These are phyloP conservation scores for Drosophila limbata DNA, from an alignment of 2,888 invertebrate genomes.

Conservation along the genomic window DNA sequence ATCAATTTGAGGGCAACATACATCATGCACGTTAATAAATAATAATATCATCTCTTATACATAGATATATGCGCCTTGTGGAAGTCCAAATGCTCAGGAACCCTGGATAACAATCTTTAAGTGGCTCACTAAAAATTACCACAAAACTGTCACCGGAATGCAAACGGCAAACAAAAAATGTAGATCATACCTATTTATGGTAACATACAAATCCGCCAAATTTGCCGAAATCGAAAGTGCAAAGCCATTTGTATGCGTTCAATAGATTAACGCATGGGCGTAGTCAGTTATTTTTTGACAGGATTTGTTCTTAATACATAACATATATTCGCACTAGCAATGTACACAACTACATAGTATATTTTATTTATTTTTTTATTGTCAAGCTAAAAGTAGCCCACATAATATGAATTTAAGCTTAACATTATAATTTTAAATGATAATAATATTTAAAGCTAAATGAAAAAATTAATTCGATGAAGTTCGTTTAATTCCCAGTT, in stretches of 20 bases:
- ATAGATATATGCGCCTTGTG: background rate
- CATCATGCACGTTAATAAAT: conserved; percentile 5
- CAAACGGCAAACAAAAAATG: conserved; percentile 16
- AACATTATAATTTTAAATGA: too few species aligned
- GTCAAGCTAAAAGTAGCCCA: too few species aligned
- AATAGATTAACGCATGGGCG: background rate
- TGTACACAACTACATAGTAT: too few species aligned
- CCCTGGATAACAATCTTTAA: conserved; percentile 50
- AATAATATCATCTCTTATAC: conserved; percentile 33
- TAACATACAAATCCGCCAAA: conserved; percentile 2
- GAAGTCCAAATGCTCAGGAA: conserved; percentile 12
- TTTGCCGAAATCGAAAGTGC: conserved; percentile 1
- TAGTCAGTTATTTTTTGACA: background rate
- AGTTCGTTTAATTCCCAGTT: too few species aligned
- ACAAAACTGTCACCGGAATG: conserved; percentile 48
- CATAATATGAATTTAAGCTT: too few species aligned
- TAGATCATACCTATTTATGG: conserved; percentile 8
- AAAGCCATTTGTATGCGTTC: conserved; percentile 8
- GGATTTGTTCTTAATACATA: too few species aligned
- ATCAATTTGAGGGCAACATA: conserved; percentile 32
- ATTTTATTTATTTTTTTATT: too few species aligned
- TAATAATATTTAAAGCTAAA: too few species aligned
- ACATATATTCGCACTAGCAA: too few species aligned
- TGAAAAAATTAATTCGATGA: too few species aligned
- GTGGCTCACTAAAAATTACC: conserved; percentile 10